A percentile compares a stretch with the other conserved stretches of the same genome.
These are phyloP conservation scores for Atethmia centrago DNA, from an alignment of 2,888 invertebrate species.

Conservation along the genomic window DNA sequence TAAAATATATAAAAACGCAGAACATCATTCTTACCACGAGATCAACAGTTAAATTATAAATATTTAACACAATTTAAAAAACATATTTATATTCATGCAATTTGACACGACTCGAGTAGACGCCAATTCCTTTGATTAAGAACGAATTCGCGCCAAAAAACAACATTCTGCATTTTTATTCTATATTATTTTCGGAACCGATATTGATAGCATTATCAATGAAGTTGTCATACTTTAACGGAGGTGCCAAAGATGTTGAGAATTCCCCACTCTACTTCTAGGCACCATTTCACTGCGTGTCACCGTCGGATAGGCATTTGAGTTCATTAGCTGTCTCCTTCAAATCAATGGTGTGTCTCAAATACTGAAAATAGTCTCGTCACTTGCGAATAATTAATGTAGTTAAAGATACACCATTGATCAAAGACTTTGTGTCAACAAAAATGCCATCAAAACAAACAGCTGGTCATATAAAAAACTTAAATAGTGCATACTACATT, in stretches of 20 bases:
- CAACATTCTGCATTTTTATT: conserved; percentile 86
- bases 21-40: conserved; percentile 75
- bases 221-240: conserved; percentile 75
- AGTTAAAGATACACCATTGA: conserved; percentile 67
- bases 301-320: conserved; percentile 50
- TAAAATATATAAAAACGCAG: conserved; percentile 83
- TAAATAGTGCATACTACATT: conserved; percentile 81
- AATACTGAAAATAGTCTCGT: conserved; percentile 78
- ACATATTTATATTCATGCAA: conserved; percentile 64
- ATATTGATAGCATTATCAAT: conserved; percentile 79
- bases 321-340: conserved; percentile 42
- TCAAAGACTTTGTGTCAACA: conserved; percentile 65
- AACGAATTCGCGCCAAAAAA: conserved; percentile 72
- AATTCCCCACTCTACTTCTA: conserved; percentile 49
- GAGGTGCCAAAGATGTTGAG: conserved; percentile 68
- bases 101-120: conserved; percentile 52
- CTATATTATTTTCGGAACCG: conserved; percentile 79
- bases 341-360: conserved; percentile 69
- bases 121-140: conserved; percentile 58
- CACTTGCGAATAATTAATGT: conserved; percentile 42
- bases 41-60: conserved; percentile 68
- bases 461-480: conserved; percentile 79
- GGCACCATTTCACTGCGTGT: conserved; percentile 54
- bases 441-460: conserved; percentile 74
- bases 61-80: conserved; percentile 71